phyloP scores from a whole-genome alignment of 2,888 invertebrate species.

The Heliconius ethilla region DNA sequence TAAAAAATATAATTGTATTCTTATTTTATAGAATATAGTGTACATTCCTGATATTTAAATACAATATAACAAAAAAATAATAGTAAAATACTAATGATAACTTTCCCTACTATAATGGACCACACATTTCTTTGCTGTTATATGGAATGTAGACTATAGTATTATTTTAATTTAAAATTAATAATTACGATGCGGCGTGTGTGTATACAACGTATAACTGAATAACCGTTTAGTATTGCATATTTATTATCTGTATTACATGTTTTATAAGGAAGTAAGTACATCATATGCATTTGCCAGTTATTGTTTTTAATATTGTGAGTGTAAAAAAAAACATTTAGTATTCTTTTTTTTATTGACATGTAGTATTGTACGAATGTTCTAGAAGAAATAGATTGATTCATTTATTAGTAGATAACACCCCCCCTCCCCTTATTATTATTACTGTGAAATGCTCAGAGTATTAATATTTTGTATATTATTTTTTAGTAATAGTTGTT shows the following conservation, averaged over 20 bases:
- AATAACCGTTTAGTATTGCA: slow-evolving; percentile 38
- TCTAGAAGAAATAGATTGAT: background rate
- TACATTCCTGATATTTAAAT: too few species aligned
- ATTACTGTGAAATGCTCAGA: slow-evolving; percentile 37
- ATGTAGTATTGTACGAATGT: background rate
- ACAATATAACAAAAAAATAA: too few species aligned
- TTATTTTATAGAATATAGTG: too few species aligned
- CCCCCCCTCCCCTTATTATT: background rate
- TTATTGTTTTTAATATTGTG: slow-evolving; percentile 40
- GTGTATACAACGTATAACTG: slow-evolving; percentile 30
- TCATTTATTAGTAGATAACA: background rate
- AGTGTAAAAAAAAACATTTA: slow-evolving; percentile 22
- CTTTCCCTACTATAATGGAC: too few species aligned
- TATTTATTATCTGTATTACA: slow-evolving; percentile 42
- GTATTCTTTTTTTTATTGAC: slow-evolving; percentile 9
- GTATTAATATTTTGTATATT: slow-evolving; percentile 40
- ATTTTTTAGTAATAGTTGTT: slow-evolving; percentile 29
- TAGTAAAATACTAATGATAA: too few species aligned
- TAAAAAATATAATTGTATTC: too few species aligned
- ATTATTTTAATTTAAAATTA: too few species aligned
- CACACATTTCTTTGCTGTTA: too few species aligned
- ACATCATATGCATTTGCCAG: slow-evolving; percentile 50
- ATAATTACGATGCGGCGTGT: background rate
- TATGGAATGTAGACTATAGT: too few species aligned
- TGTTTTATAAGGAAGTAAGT: slow-evolving; percentile 48